Evolutionary conservation across 2,797 vertebrate species (phyloP), one percentile per base, ranked within the genome.

Genomic region (Telmatherina bonti): DNA sequence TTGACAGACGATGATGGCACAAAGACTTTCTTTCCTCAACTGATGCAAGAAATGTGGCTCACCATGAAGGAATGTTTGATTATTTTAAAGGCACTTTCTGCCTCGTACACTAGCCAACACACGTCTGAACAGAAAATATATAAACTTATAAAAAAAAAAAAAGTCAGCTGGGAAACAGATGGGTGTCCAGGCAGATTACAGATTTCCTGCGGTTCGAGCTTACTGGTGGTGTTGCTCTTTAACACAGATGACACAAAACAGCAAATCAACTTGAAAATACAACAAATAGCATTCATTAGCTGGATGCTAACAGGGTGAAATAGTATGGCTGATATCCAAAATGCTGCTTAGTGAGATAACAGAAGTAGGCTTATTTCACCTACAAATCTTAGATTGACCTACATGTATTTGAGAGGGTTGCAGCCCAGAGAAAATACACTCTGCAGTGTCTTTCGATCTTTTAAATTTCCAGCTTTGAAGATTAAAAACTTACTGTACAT

Each of bases 81-180:
- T 83, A 73, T 85, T 84, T 83, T 82, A 81, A 92, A 92, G 92
- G 92, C 92, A 93, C 91, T 93, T 93, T 90, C 85, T 92, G 92
- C 93, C 93, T 92, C 83, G 33, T 86, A 89, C 81, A 84, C 72
- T 78, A 82, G 77, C 73, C 79, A 75, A 87, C 88, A 88, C 73
- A 80, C 58, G 60, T 73, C 70, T 64, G 29, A 87, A 87, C 36
- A 11, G 35, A 86, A 85, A 70, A 81, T 67, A 56, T 69, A n/a
- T n/a, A n/a, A n/a, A n/a, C n/a, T n/a, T n/a, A n/a, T n/a, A n/a
- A n/a, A n/a, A 65, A 63, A 81, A 11, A 15, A 7, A 43, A 43
- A 77, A 73, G 68, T 86, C 47, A 55, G 67, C 82, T 71, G 63
- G 68, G 61, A 89, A 87, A 81, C 78, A 83, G 74, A 68, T 16